phyloP scores from a whole-genome alignment of 2,113 vertebrate genomes.

The Semnopithecus entellus region DNA sequence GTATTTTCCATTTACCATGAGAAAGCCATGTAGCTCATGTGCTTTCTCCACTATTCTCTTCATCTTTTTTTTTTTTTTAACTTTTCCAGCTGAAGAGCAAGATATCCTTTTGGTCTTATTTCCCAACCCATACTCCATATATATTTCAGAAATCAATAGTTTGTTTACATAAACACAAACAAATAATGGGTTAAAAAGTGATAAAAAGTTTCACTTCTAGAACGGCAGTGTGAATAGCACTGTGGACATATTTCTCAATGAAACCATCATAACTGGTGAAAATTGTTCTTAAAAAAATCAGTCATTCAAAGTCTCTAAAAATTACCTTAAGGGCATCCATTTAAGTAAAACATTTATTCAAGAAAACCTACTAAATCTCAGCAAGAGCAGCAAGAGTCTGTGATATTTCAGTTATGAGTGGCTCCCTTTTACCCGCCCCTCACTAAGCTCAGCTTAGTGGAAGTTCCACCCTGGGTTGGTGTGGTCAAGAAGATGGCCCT shows the following conservation, averaged over 20 bases:
- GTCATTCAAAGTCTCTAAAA: neutral
- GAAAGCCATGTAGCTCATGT: neutral
- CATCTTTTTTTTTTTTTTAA: neutral
- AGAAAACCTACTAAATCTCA: neutral
- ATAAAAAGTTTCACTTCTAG: neutral
- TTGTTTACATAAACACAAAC: neutral
- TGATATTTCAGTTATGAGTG: neutral
- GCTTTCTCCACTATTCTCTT: neutral
- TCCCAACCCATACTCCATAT: neutral
- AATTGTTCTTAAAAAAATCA: neutral
- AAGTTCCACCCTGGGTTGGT: neutral
- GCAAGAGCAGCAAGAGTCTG: neutral
- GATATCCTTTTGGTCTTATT: neutral
- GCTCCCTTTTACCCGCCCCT: neutral
- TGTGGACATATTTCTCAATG: neutral
- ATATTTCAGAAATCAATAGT: neutral
- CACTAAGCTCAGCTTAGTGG: neutral
- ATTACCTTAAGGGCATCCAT: neutral
- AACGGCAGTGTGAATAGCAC: neutral
- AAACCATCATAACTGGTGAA: neutral
- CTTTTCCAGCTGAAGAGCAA: neutral
- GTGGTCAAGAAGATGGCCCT: neutral
- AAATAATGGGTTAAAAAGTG: neutral
- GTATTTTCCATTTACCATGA: neutral
- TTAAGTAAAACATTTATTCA: neutral